Conservation (phyloP, 2,113 vertebrate genomes). For the Meriones unguiculatus region DNA sequence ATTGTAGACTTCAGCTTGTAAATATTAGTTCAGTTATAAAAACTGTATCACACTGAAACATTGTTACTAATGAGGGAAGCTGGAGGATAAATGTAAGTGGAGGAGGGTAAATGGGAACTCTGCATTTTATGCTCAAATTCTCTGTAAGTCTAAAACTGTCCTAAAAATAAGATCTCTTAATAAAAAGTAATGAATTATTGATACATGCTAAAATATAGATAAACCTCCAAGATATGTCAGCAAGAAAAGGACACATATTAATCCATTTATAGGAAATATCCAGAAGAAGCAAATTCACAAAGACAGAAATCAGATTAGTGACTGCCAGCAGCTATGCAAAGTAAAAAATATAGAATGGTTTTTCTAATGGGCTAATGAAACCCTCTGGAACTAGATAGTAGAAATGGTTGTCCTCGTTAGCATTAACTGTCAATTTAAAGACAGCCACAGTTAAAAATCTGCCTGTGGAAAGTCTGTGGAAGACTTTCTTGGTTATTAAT, state of each 20-base stretch:
- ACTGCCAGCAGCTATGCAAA: not conserved
- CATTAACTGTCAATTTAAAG: not conserved
- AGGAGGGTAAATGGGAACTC: not conserved
- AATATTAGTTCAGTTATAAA: slow-evolving; percentile 3
- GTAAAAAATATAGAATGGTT: not conserved
- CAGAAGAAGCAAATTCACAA: slow-evolving; percentile 30
- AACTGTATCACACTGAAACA: not conserved
- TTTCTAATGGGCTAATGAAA: slow-evolving; percentile 18
- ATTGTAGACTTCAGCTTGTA: slow-evolving; percentile 12
- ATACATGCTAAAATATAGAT: slow-evolving; percentile 55
- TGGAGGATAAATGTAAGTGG: not conserved
- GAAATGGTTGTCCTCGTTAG: not conserved
- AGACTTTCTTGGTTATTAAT: not conserved
- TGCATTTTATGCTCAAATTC: slow-evolving; percentile 26
- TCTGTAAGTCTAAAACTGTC: slow-evolving; percentile 47
- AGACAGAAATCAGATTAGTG: slow-evolving; percentile 29
- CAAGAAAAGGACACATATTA: slow-evolving; percentile 15
- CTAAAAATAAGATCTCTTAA: slow-evolving; percentile 47
- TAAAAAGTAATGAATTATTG: slow-evolving; percentile 46
- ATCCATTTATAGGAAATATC: slow-evolving; percentile 19
- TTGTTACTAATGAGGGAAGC: slow-evolving; percentile 11
- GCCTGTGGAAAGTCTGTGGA: not conserved
- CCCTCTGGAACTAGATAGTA: slow-evolving; percentile 25
- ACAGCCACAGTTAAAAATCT: not conserved
- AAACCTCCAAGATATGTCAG: slow-evolving; percentile 42